Percentiles rank a stretch among this genome's conserved stretches.
These are phyloP conservation scores for Bombyx mandarina DNA, from an alignment of 1,140 invertebrate genomes.

Conservation along the genomic window DNA sequence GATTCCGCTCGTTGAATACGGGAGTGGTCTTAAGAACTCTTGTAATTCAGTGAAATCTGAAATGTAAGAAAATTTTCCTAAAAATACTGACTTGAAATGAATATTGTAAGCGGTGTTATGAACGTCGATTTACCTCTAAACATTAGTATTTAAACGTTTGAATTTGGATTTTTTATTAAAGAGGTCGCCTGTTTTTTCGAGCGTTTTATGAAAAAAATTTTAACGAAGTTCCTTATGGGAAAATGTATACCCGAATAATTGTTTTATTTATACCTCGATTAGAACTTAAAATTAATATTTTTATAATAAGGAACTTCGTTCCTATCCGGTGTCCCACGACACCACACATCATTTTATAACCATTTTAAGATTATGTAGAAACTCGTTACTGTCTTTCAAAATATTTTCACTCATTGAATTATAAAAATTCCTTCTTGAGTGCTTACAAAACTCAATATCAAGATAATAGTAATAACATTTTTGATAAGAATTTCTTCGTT, in stretches of 20 bases:
- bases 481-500: background rate
- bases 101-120: too few relatives aligned
- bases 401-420: background rate
- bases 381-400: background rate
- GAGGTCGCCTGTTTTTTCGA: too few relatives aligned
- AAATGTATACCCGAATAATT: too few relatives aligned
- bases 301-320: too few relatives aligned
- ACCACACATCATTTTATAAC: background rate
- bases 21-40: slow-evolving; percentile 31
- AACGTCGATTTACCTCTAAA: too few relatives aligned
- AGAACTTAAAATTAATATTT: too few relatives aligned
- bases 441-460: slow-evolving; percentile 1
- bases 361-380: background rate
- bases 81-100: slow-evolving; percentile 25
- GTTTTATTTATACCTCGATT: too few relatives aligned
- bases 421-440: background rate
- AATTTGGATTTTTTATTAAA: too few relatives aligned
- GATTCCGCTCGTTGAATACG: slow-evolving; percentile 25
- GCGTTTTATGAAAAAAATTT: too few relatives aligned
- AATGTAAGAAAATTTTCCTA: slow-evolving; percentile 40
- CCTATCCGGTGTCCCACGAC: too few relatives aligned
- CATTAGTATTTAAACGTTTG: too few relatives aligned
- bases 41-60: slow-evolving; percentile 39
- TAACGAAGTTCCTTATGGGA: background rate
- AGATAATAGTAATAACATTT: background rate